phyloP scores from a whole-genome alignment of 2,797 vertebrate species.

The Syngnathus acus region DNA sequence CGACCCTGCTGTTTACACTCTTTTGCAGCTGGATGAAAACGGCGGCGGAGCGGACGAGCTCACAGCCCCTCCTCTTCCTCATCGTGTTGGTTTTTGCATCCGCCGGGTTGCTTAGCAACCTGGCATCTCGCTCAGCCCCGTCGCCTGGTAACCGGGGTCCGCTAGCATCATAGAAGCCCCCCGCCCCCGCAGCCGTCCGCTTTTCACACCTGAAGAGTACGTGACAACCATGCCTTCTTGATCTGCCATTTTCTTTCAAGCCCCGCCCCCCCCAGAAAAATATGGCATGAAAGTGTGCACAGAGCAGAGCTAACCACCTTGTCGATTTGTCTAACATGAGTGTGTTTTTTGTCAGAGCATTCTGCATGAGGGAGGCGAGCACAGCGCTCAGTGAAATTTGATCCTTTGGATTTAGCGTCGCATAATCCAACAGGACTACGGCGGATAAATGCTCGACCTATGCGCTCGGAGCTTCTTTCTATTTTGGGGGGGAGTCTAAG shows the following conservation, averaged over 20 bases:
- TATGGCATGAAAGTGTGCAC: conserved; percentile 40
- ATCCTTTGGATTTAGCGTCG: conserved; percentile 61
- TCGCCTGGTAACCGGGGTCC: conserved; percentile 61
- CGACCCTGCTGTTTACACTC: background rate
- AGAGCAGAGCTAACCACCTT: conserved; percentile 52
- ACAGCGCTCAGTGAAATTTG: conserved; percentile 65
- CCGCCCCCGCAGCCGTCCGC: conserved; percentile 40
- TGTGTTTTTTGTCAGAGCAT: conserved; percentile 49
- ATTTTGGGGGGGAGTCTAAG: conserved; percentile 56
- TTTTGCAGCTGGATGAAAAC: conserved; percentile 42
- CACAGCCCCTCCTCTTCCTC: conserved; percentile 24
- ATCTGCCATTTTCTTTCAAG: conserved; percentile 22
- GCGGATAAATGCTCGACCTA: conserved; percentile 62
- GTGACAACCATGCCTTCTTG: conserved; percentile 33
- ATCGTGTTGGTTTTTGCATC: conserved; percentile 66
- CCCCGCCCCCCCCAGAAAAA: conserved; percentile 7
- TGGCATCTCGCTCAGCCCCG: conserved; percentile 62
- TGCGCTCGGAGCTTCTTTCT: conserved; percentile 61
- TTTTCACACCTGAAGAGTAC: conserved; percentile 68
- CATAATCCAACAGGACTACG: conserved; percentile 65
- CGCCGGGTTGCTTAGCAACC: conserved; percentile 70
- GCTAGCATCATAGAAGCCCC: conserved; percentile 56
- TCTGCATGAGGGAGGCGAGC: conserved; percentile 39
- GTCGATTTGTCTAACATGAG: conserved; percentile 54
- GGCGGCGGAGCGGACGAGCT: conserved; percentile 35